Conservation (phyloP, 2,797 vertebrate species). For the Gouania willdenowi region DNA sequence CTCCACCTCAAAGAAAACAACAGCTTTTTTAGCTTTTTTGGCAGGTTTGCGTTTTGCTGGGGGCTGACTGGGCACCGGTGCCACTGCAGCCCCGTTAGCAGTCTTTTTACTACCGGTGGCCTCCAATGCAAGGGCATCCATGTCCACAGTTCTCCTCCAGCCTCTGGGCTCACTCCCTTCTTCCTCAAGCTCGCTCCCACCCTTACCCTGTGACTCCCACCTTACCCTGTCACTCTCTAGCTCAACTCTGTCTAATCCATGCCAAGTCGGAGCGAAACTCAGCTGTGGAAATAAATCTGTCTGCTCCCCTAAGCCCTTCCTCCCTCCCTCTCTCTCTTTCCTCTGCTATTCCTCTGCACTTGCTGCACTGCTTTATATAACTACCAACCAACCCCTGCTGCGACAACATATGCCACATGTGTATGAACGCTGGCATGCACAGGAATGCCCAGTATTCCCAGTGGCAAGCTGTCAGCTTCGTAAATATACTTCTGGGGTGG, state of each 20-base stretch:
- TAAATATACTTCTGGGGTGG: constrained; percentile 1
- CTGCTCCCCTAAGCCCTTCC: constrained; percentile 18
- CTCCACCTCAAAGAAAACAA: constrained; percentile 98
- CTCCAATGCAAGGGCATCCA: constrained; percentile 79
- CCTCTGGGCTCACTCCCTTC: constrained; percentile 13
- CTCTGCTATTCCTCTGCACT: constrained; percentile 49
- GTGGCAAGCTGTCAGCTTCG: constrained; percentile 10
- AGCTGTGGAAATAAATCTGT: constrained; percentile 77
- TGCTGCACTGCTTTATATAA: constrained; percentile 63
- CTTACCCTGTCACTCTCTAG: constrained; percentile 18
- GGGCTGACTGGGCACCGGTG: not conserved
- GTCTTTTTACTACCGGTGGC: constrained; percentile 67
- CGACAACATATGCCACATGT: constrained; percentile 31
- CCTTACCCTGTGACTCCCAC: constrained; percentile 16
- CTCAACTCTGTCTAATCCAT: constrained; percentile 32
- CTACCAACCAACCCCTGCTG: constrained; percentile 28
- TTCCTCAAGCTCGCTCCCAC: constrained; percentile 14
- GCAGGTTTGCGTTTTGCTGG: constrained; percentile 74
- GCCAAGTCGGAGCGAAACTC: constrained; percentile 44
- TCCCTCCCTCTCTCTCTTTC: constrained; percentile 32
- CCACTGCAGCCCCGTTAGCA: constrained; percentile 33
- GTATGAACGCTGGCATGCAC: constrained; percentile 28
- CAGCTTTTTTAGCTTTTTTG: constrained; percentile 88
- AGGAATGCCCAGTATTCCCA: constrained; percentile 34
- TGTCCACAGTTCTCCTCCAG: constrained; percentile 61